Evolutionary conservation across 2,797 vertebrate genomes (phyloP), one percentile per base, ranked within the genome.

Genomic region (Cygnus olor): DNA sequence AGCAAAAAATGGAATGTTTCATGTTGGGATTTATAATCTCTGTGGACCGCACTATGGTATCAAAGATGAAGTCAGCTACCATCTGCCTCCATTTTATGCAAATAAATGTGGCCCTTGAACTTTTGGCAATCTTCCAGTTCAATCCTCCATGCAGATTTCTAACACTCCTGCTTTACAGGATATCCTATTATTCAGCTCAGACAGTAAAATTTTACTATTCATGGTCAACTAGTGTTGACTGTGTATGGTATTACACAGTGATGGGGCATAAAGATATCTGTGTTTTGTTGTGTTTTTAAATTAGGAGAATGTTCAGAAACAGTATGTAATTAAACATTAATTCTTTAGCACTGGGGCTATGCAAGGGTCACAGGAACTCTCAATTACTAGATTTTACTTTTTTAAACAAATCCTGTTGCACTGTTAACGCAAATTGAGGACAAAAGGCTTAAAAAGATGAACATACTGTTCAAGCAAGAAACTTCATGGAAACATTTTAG

Each of bases 11-110:
- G 1, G 44, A 71, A 54, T 20, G 44, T 89, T 90, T 93, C 88
- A 49, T 81, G 90, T 80, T 88, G 84, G 76, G 93, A 85, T 94
- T 88, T 90, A 78, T 93, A 92, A 94, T 93, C 96, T 92, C 96
- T 90, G 61, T 72, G 95, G 94, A 92, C 84, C 0, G 2, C 54
- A 53, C 58, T 27, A 32, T 42, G 54, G 81, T 63, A 92, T 90
- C 93, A 93, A 88, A 96, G 88, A 89, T 95, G 68, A 95, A 96
- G 91, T 93, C 94, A 96, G 90, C 90, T 87, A 82, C 94, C 94
- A 95, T 95, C 95, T 97, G 95, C 91, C 91, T 96, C 91, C 88
- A 79, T 95, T 93, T 96, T 89, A 95, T 96, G 90, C 91, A 95
- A 96, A 90, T 89, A 95, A 81, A 89, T 90, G 76, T 93, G 84